Percentiles rank a stretch among this genome's conserved stretches.
These are phyloP conservation scores for Platichthys stellatus DNA, from an alignment of 2,113 vertebrate species.

Conservation along the genomic window DNA sequence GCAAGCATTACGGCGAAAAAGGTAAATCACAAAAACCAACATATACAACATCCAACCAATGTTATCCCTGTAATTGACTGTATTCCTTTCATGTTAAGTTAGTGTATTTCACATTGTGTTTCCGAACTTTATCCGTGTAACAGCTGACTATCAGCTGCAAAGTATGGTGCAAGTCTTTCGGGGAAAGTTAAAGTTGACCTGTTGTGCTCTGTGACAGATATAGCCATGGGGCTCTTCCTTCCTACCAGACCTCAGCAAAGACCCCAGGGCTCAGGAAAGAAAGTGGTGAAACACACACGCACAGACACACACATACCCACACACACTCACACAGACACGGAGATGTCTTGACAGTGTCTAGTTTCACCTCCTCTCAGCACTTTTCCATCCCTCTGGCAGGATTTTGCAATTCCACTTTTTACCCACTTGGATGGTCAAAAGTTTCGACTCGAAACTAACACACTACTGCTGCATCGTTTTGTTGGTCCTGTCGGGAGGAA, in stretches of 20 bases:
- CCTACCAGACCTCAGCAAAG: slow-evolving; percentile 62
- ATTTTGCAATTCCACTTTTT: slow-evolving; percentile 73
- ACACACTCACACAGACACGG: slow-evolving; percentile 24
- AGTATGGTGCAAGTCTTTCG: slow-evolving; percentile 46
- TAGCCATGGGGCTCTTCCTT: slow-evolving; percentile 71
- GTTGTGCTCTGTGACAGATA: slow-evolving; percentile 68
- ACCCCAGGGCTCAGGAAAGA: slow-evolving; percentile 70
- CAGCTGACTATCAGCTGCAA: slow-evolving; percentile 25
- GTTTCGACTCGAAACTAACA: slow-evolving; percentile 66
- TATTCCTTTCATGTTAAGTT: not conserved
- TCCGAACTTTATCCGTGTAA: slow-evolving; percentile 26
- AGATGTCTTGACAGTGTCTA: slow-evolving; percentile 73
- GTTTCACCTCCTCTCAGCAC: slow-evolving; percentile 78
- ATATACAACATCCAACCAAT: not conserved
- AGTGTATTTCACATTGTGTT: not conserved
- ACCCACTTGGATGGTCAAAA: slow-evolving; percentile 65
- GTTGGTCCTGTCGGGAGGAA: slow-evolving; percentile 10
- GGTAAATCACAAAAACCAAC: slow-evolving; percentile 12
- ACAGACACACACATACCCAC: slow-evolving; percentile 35
- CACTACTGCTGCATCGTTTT: slow-evolving; percentile 53
- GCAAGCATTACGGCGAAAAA: slow-evolving; percentile 48
- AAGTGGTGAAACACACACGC: slow-evolving; percentile 54
- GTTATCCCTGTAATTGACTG: not conserved
- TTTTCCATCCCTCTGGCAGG: slow-evolving; percentile 73
- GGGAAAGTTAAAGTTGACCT: slow-evolving; percentile 55